Evolutionary conservation across 2,797 vertebrate genomes (phyloP), one percentile per base, ranked within the genome.

Genomic region (Poeciliopsis presidionis): DNA sequence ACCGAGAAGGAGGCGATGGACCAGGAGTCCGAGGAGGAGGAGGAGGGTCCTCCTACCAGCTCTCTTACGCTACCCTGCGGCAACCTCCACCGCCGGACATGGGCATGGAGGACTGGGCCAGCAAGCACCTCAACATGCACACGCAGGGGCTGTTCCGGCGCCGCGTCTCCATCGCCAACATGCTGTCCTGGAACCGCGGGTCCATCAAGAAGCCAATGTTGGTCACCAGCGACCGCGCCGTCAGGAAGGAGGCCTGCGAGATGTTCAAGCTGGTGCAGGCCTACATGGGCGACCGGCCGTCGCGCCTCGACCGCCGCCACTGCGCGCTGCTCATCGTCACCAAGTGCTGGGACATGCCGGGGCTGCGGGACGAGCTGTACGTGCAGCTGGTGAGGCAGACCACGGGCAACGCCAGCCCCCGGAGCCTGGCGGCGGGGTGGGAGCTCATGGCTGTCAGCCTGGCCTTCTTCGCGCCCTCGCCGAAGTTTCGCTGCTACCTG

Each of bases 121-220:
- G 96, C 81, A 97, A 97, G 84, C 97, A 98, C 92, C 96, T 98
- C 25, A 98, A 97, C 92, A 95, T 97, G 96, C 97, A 97, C 93
- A 97, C 96, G 0, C 97, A 97, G 79, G 97, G 97, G 79, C 96
- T 98, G 73, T 98, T 98, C 90, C 96, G 97, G 0, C 96, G 97
- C 0, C 95, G 96, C 7, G 94, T 98, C 75, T 98, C 97, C 84
- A 96, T 98, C 72, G 96, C 97, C 84, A 98, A 97, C 92, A 97
- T 98, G 97, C 93, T 98, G 1, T 97, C 97, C 0, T 98, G 97
- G 97, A 98, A 97, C 4, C 96, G 96, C 0, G 95, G 96, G 11
- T 97, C 97, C 76, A 97, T 98, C 92, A 97, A 97, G 79, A 97
- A 97, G 83, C 97, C 97, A 9, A 97, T 98, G 97, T 95, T 98